Conservation (phyloP, 1,140 invertebrate species). For the Metaphire vulgaris region DNA sequence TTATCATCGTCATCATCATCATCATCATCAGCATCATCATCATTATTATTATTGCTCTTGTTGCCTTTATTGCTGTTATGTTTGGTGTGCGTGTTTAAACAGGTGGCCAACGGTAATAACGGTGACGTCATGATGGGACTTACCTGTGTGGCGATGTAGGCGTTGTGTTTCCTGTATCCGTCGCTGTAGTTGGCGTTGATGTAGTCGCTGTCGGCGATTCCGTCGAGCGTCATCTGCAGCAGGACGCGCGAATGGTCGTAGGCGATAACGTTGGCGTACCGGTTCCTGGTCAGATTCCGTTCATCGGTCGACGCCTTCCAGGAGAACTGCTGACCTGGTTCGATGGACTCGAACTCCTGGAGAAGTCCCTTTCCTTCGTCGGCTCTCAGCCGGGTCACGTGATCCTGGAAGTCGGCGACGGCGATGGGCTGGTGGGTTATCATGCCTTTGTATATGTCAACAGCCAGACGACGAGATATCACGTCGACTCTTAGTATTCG, state of each 20-base stretch:
- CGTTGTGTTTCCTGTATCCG: conserved; percentile 50
- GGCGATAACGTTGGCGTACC: conserved; percentile 97
- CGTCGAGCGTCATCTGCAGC: conserved; percentile 37
- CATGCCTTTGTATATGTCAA: conserved; percentile 14
- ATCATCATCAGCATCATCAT: too few species aligned
- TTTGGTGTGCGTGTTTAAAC: too few species aligned
- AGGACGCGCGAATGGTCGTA: conserved; percentile 58
- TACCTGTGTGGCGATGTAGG: conserved; percentile 52
- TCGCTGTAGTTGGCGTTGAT: conserved; percentile 80
- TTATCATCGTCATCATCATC: too few species aligned
- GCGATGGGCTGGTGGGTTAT: conserved; percentile 7
- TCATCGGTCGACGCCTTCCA: conserved; percentile 55
- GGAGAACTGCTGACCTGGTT: conserved; percentile 20
- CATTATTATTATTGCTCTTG: too few species aligned
- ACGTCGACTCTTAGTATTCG: too few species aligned
- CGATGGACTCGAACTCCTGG: conserved; percentile 24
- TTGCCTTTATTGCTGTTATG: too few species aligned
- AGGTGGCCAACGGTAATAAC: too few species aligned
- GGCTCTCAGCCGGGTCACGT: not conserved
- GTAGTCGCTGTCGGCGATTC: conserved; percentile 62
- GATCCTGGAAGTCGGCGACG: conserved; percentile 8
- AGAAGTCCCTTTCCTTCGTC: conserved; percentile 6
- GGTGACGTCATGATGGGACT: too few species aligned
- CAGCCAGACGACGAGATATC: too few species aligned
- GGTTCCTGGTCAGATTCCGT: conserved; percentile 95